These are phyloP conservation scores for Leucoraja ocellata DNA, from an alignment of 2,797 vertebrate species.

Conservation along the genomic window DNA sequence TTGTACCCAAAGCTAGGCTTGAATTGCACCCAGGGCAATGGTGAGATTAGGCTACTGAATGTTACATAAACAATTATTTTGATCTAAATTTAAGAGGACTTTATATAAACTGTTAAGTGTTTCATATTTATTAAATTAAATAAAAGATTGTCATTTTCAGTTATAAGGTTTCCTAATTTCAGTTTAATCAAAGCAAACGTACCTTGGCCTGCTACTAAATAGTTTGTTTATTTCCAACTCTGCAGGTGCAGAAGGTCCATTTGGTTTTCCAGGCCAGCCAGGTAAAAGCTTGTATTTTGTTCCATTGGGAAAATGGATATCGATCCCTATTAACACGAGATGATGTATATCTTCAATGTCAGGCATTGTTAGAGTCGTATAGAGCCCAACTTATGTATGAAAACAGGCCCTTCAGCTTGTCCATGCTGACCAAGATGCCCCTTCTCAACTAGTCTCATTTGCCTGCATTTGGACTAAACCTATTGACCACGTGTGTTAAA, in stretches of 20 bases:
- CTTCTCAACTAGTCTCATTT: too few species aligned
- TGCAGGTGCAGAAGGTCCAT: conserved; percentile 53
- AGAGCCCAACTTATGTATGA: too few species aligned
- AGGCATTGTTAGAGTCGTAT: too few species aligned
- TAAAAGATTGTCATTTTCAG: neutral
- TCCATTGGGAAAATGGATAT: neutral
- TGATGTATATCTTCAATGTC: neutral
- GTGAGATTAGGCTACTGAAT: neutral
- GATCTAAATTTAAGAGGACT: too few species aligned
- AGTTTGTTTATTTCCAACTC: conserved; percentile 35
- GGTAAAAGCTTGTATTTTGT: conserved; percentile 47
- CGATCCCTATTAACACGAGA: neutral
- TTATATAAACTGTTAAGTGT: neutral
- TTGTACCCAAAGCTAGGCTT: neutral
- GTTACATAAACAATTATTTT: neutral
- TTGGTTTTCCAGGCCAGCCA: conserved; percentile 53
- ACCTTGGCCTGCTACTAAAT: neutral
- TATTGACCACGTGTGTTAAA: neutral
- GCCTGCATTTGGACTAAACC: too few species aligned
- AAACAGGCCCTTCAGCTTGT: too few species aligned
- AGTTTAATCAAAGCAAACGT: neutral
- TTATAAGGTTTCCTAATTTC: neutral
- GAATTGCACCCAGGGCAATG: neutral
- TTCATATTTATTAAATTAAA: neutral
- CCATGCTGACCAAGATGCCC: too few species aligned